Base-by-base conservation (phyloP, 2,888 invertebrate genomes). In the Amphipyra berbera region DNA sequence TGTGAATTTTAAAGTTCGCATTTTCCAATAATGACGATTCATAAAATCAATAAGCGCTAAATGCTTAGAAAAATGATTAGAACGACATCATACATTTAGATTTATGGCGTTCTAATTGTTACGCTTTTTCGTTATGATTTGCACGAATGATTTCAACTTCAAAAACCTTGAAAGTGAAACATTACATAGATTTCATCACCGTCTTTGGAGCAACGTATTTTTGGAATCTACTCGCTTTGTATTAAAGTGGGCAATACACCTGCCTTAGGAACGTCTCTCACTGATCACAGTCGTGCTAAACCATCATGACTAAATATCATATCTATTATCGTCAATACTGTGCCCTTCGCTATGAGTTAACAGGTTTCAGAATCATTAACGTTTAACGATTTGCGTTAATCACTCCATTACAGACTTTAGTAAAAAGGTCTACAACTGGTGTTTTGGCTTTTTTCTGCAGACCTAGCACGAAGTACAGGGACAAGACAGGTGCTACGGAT, bases 101-200 rank as follows among this genome's bases (percentile, higher is more conserved):
- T 45, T 37, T 38, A 35, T 15, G 40, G 40, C 15, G 10, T 70
- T 70, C 45, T 44, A 62, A 48, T 45, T 14, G 14, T 45, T 52
- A 41, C 44, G 44, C 14, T 14, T 53, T 40, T 42, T 44, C 15
- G 12, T 46, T 54, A 61, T 45, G 30, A 69, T 66, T 59, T 65
- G 41, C 52, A 42, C 45, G 47, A 9, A 73, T 67, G 55, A 53
- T 30, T 56, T 47, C 27, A 53, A 60, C 46, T 46, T 38, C 8
- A 64, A 62, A 21, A 64, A 46, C 71, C 58, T 76, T 76, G 63
- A 70, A 59, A 62, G 40, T 45, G 21, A 60, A 55, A 48, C 47
- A 1, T 9, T 15, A 10, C 8, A n/a, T n/a, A n/a, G n/a, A 14
- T 41, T 41, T 41, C 14, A 14, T 42, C 10, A 14, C 42, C 14